Evolutionary conservation across 2,797 vertebrate genomes (phyloP).

Genomic region (Paguma larvata): DNA sequence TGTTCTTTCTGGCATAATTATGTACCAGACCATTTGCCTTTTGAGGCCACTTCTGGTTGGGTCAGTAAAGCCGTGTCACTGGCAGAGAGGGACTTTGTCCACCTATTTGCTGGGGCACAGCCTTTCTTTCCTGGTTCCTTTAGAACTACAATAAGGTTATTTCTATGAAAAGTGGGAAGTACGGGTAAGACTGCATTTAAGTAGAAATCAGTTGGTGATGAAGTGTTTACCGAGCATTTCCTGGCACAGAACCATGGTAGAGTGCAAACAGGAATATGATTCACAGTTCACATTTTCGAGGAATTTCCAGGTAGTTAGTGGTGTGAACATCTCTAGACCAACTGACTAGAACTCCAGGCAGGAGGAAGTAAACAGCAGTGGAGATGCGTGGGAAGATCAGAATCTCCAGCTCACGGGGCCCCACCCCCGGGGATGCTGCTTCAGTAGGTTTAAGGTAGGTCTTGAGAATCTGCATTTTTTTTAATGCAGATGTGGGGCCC

Average conservation of each 20-base stretch:
- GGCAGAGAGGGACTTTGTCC: too few species aligned
- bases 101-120: not conserved
- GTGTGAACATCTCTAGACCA: not conserved
- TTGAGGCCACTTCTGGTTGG: not conserved
- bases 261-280: too few species aligned
- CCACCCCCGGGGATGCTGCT: not conserved
- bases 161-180: not conserved
- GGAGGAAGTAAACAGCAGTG: not conserved
- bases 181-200: not conserved
- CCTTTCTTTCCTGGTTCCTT: not conserved
- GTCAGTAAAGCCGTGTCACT: not conserved
- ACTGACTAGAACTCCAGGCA: not conserved
- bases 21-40: not conserved
- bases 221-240: not conserved
- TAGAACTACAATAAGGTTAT: not conserved
- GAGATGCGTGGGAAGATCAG: not conserved
- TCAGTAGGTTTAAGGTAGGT: not conserved
- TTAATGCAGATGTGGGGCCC: too few species aligned
- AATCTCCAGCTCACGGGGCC: fast-evolving
- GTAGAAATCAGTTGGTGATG: not conserved
- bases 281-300: not conserved
- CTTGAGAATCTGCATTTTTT: not conserved
- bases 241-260: not conserved
- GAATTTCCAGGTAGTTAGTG: not conserved
- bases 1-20: not conserved